Base-by-base conservation (phyloP, 2,113 vertebrate species). In the Platichthys flesus region DNA sequence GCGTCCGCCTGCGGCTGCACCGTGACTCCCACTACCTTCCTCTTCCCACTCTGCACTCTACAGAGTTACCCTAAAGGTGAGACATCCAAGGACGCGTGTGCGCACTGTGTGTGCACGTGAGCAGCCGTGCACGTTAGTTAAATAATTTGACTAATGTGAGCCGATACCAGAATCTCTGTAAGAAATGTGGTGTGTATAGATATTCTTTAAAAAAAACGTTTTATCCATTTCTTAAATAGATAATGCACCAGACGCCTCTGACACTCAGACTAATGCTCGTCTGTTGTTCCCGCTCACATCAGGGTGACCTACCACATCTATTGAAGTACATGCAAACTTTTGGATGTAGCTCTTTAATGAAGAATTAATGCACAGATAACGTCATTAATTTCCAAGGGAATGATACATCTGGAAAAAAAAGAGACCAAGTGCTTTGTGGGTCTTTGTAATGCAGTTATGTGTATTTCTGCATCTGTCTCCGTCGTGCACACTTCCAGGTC, bases 11-110 rank as follows among this genome's bases (percentile, higher is more conserved):
- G 18, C 18, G 20, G 86, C 79, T 47, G 2, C 66, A 20, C 82
- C 12, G 62, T 81, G 85, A 87, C 81, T 84, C 71, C 14, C 54
- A 60, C 76, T 87, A 81, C 86, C 78, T 77, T 75, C 69, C 81
- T 58, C 62, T 76, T 37, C 61, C 63, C 54, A 18, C 65, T 40
- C 74, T 54, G 57, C 81, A 76, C 62, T 76, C 20, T 37, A 54
- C 64, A 67, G 71, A 72, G 74, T 71, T 72, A 68, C 63, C 84
- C 85, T 68, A 56, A 75, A 86, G 83, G 88, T 91, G 83, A 90
- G 88, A 84, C 79, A 73, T 78, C 74, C 79, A 81, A 87, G 79
- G 82, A 58, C 79, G 23, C 56, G 60, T 28, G 3, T 4, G 28
- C 28, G 5, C 70, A 55, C 37, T 35, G 37, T 10, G 3, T 42